Evolutionary conservation across 2,113 vertebrate species (phyloP), one percentile per base, ranked within the genome.

Genomic region (Rhabdomys dilectus): DNA sequence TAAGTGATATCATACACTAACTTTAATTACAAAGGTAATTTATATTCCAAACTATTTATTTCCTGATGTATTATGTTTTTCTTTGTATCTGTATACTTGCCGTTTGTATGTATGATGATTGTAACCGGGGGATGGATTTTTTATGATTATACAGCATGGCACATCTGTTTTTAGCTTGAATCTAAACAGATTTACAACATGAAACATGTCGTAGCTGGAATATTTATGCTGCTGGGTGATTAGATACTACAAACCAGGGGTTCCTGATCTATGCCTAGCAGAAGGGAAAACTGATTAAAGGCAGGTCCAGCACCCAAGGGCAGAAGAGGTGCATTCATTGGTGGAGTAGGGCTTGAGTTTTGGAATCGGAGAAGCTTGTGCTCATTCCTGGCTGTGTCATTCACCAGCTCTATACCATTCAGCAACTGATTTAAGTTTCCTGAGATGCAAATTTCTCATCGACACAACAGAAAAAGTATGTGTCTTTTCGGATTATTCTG

Each of bases 221-320:
- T 64, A 42, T 84, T 84, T 45, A 68, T 24, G 22, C 45, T 6
- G 29, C 6, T 51, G 72, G 89, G 88, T 1, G 70, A 64, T 36
- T 60, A 96, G 80, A 77, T 19, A 34, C 19, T 64, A 72, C 39
- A 66, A 64, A 81, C 60, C 53, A n/a, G 31, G 10, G 39, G 12
- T 94, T 64, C 7, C 1, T 39, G 24, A 4, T 42, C 34, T 39
- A 22, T 45, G 45, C 6, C 13, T 24, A 16, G 10, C 36, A 16
- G 64, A n/a, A 36, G 24, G 53, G 8, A 51, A 3, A 39, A 48
- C 39, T 34, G 34, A n/a, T 64, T 31, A 21, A 68, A 56, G 4
- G 45, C 3, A 76, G 17, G 29, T 8, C 10, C 3, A 21, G 84
- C 11, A 12, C 0, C 0, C 34, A 3, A 34, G 1, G 2, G 15